Evolutionary conservation across 53 echinoderm and acorn worm species (phyloP).

Genomic region (Glandiceps talaboti): DNA sequence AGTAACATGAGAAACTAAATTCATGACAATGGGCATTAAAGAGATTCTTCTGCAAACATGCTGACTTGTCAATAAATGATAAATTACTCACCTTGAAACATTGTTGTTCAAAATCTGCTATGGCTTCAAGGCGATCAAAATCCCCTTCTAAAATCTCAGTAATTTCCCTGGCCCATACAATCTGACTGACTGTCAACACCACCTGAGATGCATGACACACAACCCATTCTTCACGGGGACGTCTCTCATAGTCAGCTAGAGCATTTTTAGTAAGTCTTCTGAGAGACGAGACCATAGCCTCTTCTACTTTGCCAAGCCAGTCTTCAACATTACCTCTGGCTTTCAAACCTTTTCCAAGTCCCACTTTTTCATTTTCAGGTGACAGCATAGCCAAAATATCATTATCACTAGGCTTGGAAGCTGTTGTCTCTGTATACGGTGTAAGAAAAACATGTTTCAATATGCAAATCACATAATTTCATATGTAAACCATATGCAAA

Average conservation of each 20-base stretch:
- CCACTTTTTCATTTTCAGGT: slow-evolving; percentile 88
- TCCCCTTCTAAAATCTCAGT: slow-evolving; percentile 64
- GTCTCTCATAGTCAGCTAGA: slow-evolving; percentile 61
- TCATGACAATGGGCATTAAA: too few relatives aligned
- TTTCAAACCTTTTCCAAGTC: slow-evolving; percentile 91
- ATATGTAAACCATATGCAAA: too few relatives aligned
- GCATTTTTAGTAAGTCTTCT: slow-evolving; percentile 81
- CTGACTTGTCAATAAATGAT: too few relatives aligned
- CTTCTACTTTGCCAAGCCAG: slow-evolving; percentile 93
- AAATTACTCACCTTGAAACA: slow-evolving; percentile 70
- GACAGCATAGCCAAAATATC: slow-evolving; percentile 92
- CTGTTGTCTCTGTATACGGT: slow-evolving; percentile 4
- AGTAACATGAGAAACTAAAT: too few relatives aligned
- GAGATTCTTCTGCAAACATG: too few relatives aligned
- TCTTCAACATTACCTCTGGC: slow-evolving; percentile 98
- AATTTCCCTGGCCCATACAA: slow-evolving; percentile 84
- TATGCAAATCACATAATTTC: too few relatives aligned
- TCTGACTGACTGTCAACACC: slow-evolving; percentile 91
- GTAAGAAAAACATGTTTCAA: background rate
- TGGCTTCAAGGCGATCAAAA: slow-evolving; percentile 45
- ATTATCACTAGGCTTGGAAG: slow-evolving; percentile 73
- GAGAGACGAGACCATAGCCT: slow-evolving; percentile 76
- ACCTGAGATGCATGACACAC: slow-evolving; percentile 89
- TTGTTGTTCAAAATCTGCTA: slow-evolving; percentile 70
- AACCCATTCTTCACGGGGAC: slow-evolving; percentile 80